Conservation (phyloP, 2,113 vertebrate genomes). For the Eulemur macaco region DNA sequence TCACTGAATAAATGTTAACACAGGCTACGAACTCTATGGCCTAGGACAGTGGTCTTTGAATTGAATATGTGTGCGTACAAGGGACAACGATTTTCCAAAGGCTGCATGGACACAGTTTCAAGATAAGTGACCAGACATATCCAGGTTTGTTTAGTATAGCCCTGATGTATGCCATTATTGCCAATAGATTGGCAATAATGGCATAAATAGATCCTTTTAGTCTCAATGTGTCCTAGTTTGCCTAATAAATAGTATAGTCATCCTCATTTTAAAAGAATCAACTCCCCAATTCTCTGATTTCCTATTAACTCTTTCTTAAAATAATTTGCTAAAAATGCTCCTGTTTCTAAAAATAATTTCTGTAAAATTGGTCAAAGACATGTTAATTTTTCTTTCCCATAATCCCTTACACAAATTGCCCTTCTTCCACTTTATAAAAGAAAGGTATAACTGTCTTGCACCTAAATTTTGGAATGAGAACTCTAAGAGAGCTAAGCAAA, state of each 20-base stretch:
- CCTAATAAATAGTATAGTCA: neutral
- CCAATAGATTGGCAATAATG: no score
- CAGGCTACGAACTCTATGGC: neutral
- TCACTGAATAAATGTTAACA: neutral
- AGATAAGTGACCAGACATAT: neutral
- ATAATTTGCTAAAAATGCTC: neutral
- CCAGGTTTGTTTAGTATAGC: neutral
- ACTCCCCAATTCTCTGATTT: neutral
- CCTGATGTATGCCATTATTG: neutral
- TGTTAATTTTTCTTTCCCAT: neutral
- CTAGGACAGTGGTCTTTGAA: neutral
- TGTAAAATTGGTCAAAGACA: neutral
- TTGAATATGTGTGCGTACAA: no score
- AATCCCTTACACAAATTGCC: neutral
- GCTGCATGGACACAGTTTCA: neutral
- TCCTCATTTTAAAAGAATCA: neutral
- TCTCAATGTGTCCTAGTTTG: neutral
- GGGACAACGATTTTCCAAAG: neutral
- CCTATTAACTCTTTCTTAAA: neutral
- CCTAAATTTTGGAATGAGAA: neutral
- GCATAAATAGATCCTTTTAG: neutral
- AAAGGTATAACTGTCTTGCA: neutral
- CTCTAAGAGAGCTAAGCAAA: neutral
- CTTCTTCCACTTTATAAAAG: neutral
- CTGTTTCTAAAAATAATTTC: neutral